These are phyloP conservation scores for Brachyptera risi DNA, from an alignment of 2,888 invertebrate species.

Conservation along the genomic window DNA sequence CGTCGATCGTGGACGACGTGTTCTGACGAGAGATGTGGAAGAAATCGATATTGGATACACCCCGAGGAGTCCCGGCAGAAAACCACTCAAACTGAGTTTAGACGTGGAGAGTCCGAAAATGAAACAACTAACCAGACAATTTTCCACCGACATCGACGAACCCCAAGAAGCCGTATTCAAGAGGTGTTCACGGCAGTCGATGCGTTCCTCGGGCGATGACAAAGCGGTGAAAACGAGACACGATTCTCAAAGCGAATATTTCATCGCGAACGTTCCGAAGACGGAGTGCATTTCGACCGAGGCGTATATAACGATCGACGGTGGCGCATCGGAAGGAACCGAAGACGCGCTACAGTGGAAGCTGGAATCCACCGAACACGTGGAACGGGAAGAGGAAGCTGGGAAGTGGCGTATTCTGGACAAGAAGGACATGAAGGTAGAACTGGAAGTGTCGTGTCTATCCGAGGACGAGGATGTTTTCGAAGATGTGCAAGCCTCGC, in stretches of 20 bases:
- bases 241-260: conserved; percentile 22
- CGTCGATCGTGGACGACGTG: neutral
- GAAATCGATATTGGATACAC: neutral
- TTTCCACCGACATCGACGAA: too few species aligned
- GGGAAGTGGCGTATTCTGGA: neutral
- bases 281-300: conserved; percentile 25
- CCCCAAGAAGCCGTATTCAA: too few species aligned
- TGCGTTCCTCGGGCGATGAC: neutral
- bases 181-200: too few species aligned
- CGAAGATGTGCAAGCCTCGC: conserved; percentile 8
- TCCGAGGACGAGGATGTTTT: conserved; percentile 10
- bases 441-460: neutral
- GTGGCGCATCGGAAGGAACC: neutral
- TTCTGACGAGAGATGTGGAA: neutral
- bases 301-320: conserved; percentile 18
- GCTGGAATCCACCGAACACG: neutral
- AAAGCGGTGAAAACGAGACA: neutral
- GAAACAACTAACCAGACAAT: neutral
- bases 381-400: neutral
- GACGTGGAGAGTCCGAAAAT: neutral
- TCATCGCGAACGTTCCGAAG: conserved; percentile 26
- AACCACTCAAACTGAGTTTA: neutral
- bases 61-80: neutral
- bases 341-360: neutral
- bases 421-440: conserved; percentile 3